Base-by-base conservation (phyloP, 2,888 invertebrate species). In the Hypomecis atomaria region DNA sequence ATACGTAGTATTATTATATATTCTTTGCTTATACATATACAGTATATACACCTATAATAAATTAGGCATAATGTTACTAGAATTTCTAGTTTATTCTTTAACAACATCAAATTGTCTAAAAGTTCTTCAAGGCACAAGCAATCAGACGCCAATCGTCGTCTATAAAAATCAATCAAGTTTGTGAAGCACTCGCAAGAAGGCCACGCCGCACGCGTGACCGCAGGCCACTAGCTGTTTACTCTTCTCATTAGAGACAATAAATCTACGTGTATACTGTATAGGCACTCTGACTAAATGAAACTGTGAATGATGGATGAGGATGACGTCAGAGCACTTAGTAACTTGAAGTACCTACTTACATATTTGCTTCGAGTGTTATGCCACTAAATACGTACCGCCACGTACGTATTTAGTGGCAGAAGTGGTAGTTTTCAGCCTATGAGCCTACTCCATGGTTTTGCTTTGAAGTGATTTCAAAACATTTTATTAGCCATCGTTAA, bases 161-260 rank as follows among this genome's bases (percentile, higher is more conserved):
- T 55, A 45, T 47, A n/a, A 49, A 53, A 63, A 10, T 48, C 10
- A 54, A 59, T 66, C 60, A 43, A 57, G 61, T 66, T 56, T 34
- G 48, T 58, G 45, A 53, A 49, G 10, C 47, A 53, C 37, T 59
- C n/a, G 7, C 33, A 38, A 43, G 47, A 62, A 63, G 63, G 63
- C 36, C 58, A n/a, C n/a, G n/a, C n/a, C n/a, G n/a, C n/a, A n/a
- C 34, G 58, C 63, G 63, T 63, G 63, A 63, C 63, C 48, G 23
- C 58, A 9, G 7, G 33, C 62, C 45, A 48, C 54, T 58, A 48
- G 13, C 47, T 59, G 58, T 63, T 63, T 54, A 23, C 10, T 47
- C 33, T 48, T 33, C 34, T 59, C 58, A 62, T 62, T 62, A 59
- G 42, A 59, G 44, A 42, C 57, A 58, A 37, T 62, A 52, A 53